Conservation (phyloP, 30 jellyfish, hydroid and myxozoan species). For the Hydra vulgaris region DNA sequence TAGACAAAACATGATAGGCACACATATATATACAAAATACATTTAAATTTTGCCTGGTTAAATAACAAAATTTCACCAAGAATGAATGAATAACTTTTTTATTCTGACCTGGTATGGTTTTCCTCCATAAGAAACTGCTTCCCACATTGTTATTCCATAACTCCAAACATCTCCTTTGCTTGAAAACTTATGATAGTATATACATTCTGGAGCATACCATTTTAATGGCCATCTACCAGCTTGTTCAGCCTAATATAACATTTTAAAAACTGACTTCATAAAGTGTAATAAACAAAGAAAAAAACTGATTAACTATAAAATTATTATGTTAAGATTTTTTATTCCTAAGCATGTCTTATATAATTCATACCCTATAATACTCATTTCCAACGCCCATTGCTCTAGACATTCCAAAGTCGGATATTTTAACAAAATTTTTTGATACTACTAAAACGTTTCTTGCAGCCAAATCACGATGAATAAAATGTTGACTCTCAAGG, state of each 20-base stretch:
- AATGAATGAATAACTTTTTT: too few species aligned
- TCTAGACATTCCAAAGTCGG: conserved; percentile 96
- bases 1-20: too few species aligned
- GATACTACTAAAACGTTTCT: conserved; percentile 93
- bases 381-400: conserved; percentile 96
- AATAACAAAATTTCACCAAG: too few species aligned
- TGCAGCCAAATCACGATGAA: conserved; percentile 98
- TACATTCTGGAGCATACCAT: conserved; percentile 98
- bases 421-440: conserved; percentile 78
- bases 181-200: conserved; percentile 58
- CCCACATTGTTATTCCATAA: conserved; percentile 93
- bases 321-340: not conserved
- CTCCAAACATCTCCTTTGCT: conserved; percentile 99
- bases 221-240: conserved; percentile 96
- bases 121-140: conserved; percentile 67
- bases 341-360: too few species aligned
- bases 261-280: not conserved
- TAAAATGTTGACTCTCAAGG: conserved; percentile 86
- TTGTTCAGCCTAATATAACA: conserved; percentile 58
- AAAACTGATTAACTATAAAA: not conserved
- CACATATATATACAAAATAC: too few species aligned
- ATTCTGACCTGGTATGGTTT: conserved; percentile 76
- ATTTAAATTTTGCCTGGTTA: too few species aligned
- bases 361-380: conserved; percentile 64
- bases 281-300: not conserved